A percentile compares a stretch with the other conserved stretches of the same genome.
Conservation (phyloP, 1,140 invertebrate species). For the Tyrophagus putrescentiae region DNA sequence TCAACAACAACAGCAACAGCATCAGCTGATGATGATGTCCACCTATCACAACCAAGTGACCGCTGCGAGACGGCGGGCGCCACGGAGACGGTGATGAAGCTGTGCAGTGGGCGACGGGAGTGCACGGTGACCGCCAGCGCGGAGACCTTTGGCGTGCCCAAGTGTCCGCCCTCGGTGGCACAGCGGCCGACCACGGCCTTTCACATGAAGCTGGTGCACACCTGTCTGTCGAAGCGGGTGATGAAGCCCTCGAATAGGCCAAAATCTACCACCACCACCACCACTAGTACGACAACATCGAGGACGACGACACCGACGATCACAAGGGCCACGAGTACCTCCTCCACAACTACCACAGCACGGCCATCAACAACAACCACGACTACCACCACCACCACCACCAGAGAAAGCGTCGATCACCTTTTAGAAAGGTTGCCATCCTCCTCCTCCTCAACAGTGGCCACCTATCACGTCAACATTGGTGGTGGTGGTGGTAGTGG, state of each 20-base stretch:
- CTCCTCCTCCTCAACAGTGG: too few relatives aligned
- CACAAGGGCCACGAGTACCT: background rate
- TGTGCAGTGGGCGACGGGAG: constrained; percentile 25
- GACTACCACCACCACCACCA: too few relatives aligned
- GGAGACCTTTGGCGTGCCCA: constrained; percentile 24
- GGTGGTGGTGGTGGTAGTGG: background rate
- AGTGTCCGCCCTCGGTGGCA: constrained; percentile 18
- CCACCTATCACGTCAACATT: background rate
- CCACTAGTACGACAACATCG: background rate
- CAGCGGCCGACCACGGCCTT: constrained; percentile 8
- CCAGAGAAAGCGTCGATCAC: too few relatives aligned
- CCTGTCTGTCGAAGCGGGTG: constrained; percentile 22
- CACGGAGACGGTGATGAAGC: constrained; percentile 26
- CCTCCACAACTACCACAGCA: too few relatives aligned
- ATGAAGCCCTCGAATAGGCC: constrained; percentile 11
- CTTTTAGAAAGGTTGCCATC: too few relatives aligned
- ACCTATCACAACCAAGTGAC: too few relatives aligned
- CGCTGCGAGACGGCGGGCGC: constrained; percentile 26
- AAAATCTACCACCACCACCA: background rate
- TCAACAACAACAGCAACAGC: constrained; percentile 64
- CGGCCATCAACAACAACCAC: background rate
- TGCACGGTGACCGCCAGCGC: constrained; percentile 25
- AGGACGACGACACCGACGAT: background rate
- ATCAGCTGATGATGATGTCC: too few relatives aligned
- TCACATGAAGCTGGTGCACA: constrained; percentile 27